Evolutionary conservation across 2,797 vertebrate species (phyloP).

Genomic region (Pyrocephalus nanus): DNA sequence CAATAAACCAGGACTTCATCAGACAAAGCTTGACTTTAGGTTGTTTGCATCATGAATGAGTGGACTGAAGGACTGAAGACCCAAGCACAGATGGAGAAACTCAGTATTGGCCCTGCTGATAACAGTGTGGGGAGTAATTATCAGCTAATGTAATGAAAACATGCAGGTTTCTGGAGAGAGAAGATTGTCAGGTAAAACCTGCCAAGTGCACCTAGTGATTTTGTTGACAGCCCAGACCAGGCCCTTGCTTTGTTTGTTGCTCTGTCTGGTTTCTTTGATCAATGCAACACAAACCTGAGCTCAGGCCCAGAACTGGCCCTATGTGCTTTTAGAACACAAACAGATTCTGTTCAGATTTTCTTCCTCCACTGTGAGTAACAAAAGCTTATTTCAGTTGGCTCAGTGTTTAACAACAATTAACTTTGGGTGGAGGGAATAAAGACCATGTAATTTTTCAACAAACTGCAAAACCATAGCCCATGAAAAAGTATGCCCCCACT

Average conservation of each 20-base stretch:
- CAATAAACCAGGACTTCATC: neutral
- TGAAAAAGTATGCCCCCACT: slow-evolving; percentile 19
- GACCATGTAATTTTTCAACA: slow-evolving; percentile 58
- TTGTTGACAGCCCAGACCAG: neutral
- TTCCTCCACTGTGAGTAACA: neutral
- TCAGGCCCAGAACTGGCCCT: neutral
- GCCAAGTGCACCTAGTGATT: neutral
- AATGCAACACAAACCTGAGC: neutral
- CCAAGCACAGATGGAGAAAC: neutral
- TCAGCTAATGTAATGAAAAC: neutral
- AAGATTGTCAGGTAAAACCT: neutral
- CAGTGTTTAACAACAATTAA: slow-evolving; percentile 22
- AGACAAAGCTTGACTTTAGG: neutral
- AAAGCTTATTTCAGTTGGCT: slow-evolving; percentile 36
- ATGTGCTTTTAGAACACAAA: neutral
- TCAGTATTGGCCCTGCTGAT: neutral
- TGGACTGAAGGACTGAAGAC: neutral
- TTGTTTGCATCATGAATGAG: neutral
- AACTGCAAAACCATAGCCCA: slow-evolving; percentile 50
- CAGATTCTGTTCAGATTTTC: neutral
- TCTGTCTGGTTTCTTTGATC: neutral
- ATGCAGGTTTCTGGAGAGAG: neutral
- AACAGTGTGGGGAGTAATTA: neutral
- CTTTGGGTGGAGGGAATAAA: slow-evolving; percentile 34
- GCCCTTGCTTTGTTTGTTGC: neutral